These are phyloP conservation scores for Ptychoptera contaminata DNA, from an alignment of 2,888 invertebrate species.

Conservation along the genomic window DNA sequence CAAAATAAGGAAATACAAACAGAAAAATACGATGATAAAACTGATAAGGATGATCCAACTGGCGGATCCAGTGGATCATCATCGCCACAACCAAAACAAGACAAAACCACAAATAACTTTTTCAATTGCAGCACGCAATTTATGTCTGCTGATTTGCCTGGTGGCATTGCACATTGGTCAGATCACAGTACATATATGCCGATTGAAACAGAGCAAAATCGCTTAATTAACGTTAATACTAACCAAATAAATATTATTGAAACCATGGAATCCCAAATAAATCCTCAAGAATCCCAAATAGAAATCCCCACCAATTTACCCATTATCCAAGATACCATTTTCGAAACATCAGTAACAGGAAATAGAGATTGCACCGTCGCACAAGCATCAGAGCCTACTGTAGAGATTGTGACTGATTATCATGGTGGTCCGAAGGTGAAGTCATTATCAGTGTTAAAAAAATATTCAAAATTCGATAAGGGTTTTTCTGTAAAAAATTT, in stretches of 20 bases:
- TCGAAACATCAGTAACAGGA: too few relatives aligned
- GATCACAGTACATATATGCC: slow-evolving; percentile 65
- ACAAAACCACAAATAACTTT: slow-evolving; percentile 11
- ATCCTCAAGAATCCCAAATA: slow-evolving; percentile 2
- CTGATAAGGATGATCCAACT: slow-evolving; percentile 43
- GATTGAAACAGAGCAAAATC: slow-evolving; percentile 31
- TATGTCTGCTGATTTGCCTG: slow-evolving; percentile 57
- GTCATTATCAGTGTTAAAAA: too few relatives aligned
- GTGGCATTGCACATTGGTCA: slow-evolving; percentile 67
- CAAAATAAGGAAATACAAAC: slow-evolving; percentile 7
- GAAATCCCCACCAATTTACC: slow-evolving; percentile 13
- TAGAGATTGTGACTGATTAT: background rate
- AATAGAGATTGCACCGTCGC: too few relatives aligned
- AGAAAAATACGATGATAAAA: slow-evolving; percentile 32
- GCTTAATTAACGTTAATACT: too few relatives aligned
- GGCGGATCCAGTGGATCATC: slow-evolving; percentile 38
- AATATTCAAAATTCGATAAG: too few relatives aligned
- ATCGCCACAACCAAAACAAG: slow-evolving; percentile 20
- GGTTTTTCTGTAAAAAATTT: too few relatives aligned
- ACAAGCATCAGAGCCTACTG: background rate
- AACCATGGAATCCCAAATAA: too few relatives aligned
- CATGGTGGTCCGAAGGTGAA: background rate
- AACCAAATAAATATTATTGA: too few relatives aligned
- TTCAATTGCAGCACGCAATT: slow-evolving; percentile 38
- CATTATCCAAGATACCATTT: slow-evolving; percentile 8